phyloP scores from a whole-genome alignment of 2,797 vertebrate genomes.

The Poeciliopsis gracilis region DNA sequence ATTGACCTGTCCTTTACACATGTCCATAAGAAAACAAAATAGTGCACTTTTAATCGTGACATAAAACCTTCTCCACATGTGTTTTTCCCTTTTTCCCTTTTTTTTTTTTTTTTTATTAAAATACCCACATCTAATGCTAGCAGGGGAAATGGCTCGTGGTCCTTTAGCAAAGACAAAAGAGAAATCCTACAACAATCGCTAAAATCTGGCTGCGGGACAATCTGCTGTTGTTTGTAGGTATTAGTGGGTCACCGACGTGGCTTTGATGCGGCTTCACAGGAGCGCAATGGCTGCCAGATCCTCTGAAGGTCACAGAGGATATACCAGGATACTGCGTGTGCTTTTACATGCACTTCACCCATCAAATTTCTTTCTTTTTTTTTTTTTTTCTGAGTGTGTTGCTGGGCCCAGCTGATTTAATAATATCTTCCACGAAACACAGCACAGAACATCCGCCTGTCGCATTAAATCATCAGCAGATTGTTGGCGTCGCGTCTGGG shows the following conservation, averaged over 20 bases:
- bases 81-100: too few species aligned
- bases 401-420: conserved; percentile 31
- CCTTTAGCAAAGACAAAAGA: too few species aligned
- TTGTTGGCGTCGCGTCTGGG: conserved; percentile 17
- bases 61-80: too few species aligned
- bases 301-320: conserved; percentile 71
- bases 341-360: conserved; percentile 25
- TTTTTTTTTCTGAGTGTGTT: too few species aligned
- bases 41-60: too few species aligned
- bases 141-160: too few species aligned
- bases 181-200: too few species aligned
- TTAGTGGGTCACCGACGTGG: conserved; percentile 62
- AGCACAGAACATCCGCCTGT: conserved; percentile 57
- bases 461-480: conserved; percentile 60
- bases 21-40: too few species aligned
- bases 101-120: too few species aligned
- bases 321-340: conserved; percentile 51
- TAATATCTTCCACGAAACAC: conserved; percentile 53
- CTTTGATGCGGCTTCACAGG: conserved; percentile 69
- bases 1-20: too few species aligned
- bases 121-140: too few species aligned
- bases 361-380: conserved; percentile 35
- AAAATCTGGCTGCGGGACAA: conserved; percentile 22
- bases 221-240: conserved; percentile 70
- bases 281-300: conserved; percentile 53